A percentile compares a stretch with the other conserved stretches of the same genome.
These are phyloP conservation scores for Zeuzera pyrina DNA, from an alignment of 2,888 invertebrate genomes.

Conservation along the genomic window DNA sequence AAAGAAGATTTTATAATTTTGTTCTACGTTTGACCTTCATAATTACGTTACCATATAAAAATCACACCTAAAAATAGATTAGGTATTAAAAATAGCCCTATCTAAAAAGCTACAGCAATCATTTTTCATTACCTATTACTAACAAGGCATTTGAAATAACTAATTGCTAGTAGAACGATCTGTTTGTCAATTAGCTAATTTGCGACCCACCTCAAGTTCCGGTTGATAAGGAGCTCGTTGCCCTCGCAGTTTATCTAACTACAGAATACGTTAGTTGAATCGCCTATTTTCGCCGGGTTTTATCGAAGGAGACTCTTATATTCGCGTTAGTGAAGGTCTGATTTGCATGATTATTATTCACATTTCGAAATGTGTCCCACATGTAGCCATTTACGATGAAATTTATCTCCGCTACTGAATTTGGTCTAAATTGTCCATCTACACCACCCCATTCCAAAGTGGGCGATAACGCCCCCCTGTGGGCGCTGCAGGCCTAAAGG, in stretches of 20 bases:
- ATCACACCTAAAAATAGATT: too few species aligned
- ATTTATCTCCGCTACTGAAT: too few species aligned
- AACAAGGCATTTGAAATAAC: background rate
- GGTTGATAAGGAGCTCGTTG: slow-evolving; percentile 26
- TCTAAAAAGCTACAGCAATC: background rate
- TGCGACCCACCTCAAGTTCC: slow-evolving; percentile 11
- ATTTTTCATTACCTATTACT: background rate
- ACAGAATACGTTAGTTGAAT: slow-evolving; percentile 22
- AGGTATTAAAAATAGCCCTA: too few species aligned
- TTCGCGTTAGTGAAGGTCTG: slow-evolving; percentile 16
- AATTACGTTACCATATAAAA: too few species aligned
- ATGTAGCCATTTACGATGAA: too few species aligned
- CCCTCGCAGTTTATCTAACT: slow-evolving; percentile 27
- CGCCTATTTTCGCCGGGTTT: slow-evolving; percentile 22
- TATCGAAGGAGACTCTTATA: slow-evolving; percentile 13
- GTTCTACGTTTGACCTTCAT: too few species aligned
- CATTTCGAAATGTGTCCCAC: slow-evolving; percentile 23
- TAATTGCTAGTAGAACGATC: slow-evolving; percentile 4
- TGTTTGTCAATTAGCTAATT: slow-evolving; percentile 27
- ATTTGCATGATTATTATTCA: slow-evolving; percentile 41
- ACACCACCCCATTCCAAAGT: too few species aligned
- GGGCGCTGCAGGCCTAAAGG: too few species aligned
- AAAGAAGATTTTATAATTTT: too few species aligned
- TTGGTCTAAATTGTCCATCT: too few species aligned
- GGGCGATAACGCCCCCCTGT: too few species aligned